Base-by-base conservation (phyloP, 1,140 invertebrate genomes). In the Drosophila seguyi region DNA sequence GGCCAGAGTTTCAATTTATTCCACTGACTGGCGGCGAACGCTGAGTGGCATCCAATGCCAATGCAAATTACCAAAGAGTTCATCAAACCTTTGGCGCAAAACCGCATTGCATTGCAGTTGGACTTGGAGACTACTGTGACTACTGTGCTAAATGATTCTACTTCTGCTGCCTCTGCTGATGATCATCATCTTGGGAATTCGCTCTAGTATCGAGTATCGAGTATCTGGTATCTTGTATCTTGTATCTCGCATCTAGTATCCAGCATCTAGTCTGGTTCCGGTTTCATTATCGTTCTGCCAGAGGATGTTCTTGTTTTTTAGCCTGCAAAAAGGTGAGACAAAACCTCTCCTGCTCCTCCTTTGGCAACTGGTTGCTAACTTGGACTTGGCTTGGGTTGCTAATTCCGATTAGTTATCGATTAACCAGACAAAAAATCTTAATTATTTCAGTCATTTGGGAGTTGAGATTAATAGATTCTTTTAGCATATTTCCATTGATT, bases 31-130 rank as follows among this genome's bases (percentile, higher is more conserved):
- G 4, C 25, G 34, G 45, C 45, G 39, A 59, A 63, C 48, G 67
- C 34, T 58, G 52, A 50, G 47, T 52, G 48, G 56, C 68, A 57
- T 41, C 47, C 67, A 63, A 67, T 81, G 73, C 73, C 60, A 75
- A 82, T 75, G 68, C 55, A 78, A 82, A 82, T 78, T 82, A 75
- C 52, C 27, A 42, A 53, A 52, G 75, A 82, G 75, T 82, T 82
- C 79, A 82, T 78, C 75, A 78, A 82, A 82, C 80, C 58, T 75
- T 63, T 57, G 25, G 39, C 36, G 38, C 22, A 48, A 57, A 69
- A 57, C 52, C 68, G 20, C 41, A 69, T 71, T 20, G 31, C 31
- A 4, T 47, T 25, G 41, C 18, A 13, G 25, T 29, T 18, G 25
- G 27, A 31, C 27, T 45, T 16, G 13, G 44, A n/a, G n/a, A n/a